Evolutionary conservation across 2,113 vertebrate genomes (phyloP), one percentile per base, ranked within the genome.

Genomic region (Leuciscus idus): DNA sequence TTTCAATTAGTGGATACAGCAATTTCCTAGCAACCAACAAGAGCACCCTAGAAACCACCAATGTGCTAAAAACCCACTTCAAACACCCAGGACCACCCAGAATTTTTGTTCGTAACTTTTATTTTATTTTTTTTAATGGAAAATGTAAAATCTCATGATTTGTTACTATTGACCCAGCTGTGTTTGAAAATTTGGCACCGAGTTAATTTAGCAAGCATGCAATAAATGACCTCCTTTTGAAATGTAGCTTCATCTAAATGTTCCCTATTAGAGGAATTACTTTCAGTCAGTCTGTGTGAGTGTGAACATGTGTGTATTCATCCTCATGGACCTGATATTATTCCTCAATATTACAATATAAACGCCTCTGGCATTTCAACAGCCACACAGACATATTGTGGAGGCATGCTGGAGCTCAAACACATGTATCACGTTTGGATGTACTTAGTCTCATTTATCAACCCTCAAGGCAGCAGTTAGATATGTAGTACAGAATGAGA

Each of bases 401-500:
- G 66, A 86, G 86, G 72, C 10, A 59, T 11, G 48, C 8, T 70
- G 87, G 28, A 81, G 90, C 66, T 92, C 91, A 92, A 88, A 89
- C 87, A 91, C 55, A 33, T 91, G 88, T 87, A 88, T 89, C 90
- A 75, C 23, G 77, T 90, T 89, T 88, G 91, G 86, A 83, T 91
- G 36, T 82, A 83, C 85, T 87, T 85, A 57, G 52, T 86, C 57
- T 91, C 84, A 86, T 66, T 87, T 52, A 52, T 83, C 86, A 91
- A 92, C 93, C 93, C 93, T 90, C 92, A 88, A 93, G 92, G 6
- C 83, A 48, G 15, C 59, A 36, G 64, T 33, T 46, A 90, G 90
- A 52, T 26, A 30, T 76, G 6, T 13, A 28, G 46, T 52, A 76
- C 26, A 76, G 74, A 76, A 76, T 76, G 74, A 76, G 74, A 76